Evolutionary conservation across 2,888 invertebrate genomes (phyloP).

Genomic region (Hemistola chrysoprasaria): DNA sequence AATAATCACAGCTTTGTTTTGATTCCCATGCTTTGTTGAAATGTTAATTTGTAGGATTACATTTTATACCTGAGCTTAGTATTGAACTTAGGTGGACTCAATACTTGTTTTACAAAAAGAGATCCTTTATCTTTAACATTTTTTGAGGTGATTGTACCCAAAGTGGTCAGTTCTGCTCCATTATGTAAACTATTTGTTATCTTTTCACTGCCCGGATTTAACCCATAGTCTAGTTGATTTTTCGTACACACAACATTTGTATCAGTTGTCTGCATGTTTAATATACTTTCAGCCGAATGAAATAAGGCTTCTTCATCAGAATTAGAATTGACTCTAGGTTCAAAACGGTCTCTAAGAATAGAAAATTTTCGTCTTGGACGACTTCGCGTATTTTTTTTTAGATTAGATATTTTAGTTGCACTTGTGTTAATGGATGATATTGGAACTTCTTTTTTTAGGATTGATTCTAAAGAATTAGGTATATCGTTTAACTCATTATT

Average conservation of each 20-base stretch:
- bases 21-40: background rate
- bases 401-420: slow-evolving; percentile 55
- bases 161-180: slow-evolving; percentile 25
- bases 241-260: slow-evolving; percentile 43
- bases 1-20: slow-evolving; percentile 17
- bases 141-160: slow-evolving; percentile 43
- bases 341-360: slow-evolving; percentile 81
- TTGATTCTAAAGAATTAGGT: slow-evolving; percentile 63
- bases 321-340: slow-evolving; percentile 67
- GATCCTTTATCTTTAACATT: slow-evolving; percentile 77
- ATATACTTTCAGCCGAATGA: slow-evolving; percentile 57
- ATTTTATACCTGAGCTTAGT: slow-evolving; percentile 68
- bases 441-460: slow-evolving; percentile 63
- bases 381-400: slow-evolving; percentile 62
- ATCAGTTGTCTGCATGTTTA: slow-evolving; percentile 46
- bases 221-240: slow-evolving; percentile 45
- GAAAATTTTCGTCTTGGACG: slow-evolving; percentile 83
- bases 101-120: slow-evolving; percentile 81
- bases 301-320: slow-evolving; percentile 75
- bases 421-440: slow-evolving; percentile 21
- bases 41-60: too few species aligned
- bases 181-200: slow-evolving; percentile 13
- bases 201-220: slow-evolving; percentile 12
- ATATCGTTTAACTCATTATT: slow-evolving; percentile 58
- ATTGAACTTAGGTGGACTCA: slow-evolving; percentile 81